Conservation (phyloP, 2,888 invertebrate species). For the Elgonia sp. region DNA sequence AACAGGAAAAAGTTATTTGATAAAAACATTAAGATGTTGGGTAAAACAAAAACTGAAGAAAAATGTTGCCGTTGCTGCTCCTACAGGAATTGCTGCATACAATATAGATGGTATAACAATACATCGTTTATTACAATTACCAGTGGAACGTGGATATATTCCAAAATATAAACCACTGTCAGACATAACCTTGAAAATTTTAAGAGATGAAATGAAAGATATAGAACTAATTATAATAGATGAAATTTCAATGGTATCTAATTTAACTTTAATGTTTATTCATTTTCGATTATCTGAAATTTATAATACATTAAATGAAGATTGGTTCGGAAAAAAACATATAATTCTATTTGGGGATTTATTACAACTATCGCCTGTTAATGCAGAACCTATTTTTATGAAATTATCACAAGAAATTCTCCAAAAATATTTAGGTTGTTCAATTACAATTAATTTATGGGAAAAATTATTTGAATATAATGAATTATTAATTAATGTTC, state of each 20-base stretch:
- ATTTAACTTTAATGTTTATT: no score
- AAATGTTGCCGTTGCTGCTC: slow-evolving; percentile 80
- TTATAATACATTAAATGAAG: no score
- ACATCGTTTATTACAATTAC: slow-evolving; percentile 81
- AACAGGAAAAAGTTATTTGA: slow-evolving; percentile 81
- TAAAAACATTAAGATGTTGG: slow-evolving; percentile 80
- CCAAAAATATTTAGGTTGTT: slow-evolving; percentile 77
- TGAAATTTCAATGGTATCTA: background rate
- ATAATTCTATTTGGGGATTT: background rate
- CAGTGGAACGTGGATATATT: slow-evolving; percentile 78
- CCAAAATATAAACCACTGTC: no score
- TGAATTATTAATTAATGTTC: slow-evolving; percentile 81
- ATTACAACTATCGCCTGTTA: background rate
- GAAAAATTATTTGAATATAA: no score
- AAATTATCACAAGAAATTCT: slow-evolving; percentile 74
- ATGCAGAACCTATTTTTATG: slow-evolving; percentile 55
- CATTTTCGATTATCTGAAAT: no score
- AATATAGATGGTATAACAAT: no score
- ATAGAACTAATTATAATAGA: background rate
- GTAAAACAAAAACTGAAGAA: slow-evolving; percentile 78
- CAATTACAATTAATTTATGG: no score
- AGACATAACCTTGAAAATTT: no score
- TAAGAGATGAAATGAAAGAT: background rate
- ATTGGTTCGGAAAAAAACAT: no score
- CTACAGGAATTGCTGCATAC: no score